These are phyloP conservation scores for Colletes latitarsis DNA, from an alignment of 1,140 invertebrate genomes.

Conservation along the genomic window DNA sequence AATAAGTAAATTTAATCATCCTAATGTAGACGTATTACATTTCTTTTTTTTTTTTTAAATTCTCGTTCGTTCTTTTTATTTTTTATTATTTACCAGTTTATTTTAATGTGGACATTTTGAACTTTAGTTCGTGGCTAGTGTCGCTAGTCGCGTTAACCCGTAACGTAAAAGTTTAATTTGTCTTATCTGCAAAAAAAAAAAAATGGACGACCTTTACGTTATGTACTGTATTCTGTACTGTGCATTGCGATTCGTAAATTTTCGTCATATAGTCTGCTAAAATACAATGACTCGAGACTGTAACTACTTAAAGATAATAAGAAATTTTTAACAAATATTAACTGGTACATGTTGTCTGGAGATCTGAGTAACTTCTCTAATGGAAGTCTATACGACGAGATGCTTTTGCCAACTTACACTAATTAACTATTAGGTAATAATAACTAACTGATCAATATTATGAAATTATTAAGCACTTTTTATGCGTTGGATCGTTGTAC, in stretches of 20 bases:
- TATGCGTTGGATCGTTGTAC: slow-evolving; percentile 71
- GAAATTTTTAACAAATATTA: slow-evolving; percentile 67
- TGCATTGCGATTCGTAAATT: slow-evolving; percentile 48
- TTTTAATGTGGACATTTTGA: slow-evolving; percentile 36
- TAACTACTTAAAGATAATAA: slow-evolving; percentile 68
- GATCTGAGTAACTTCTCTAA: slow-evolving; percentile 57
- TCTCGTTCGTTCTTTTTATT: slow-evolving; percentile 40
- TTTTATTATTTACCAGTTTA: slow-evolving; percentile 22
- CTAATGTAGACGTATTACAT: not conserved
- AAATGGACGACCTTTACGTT: slow-evolving; percentile 33
- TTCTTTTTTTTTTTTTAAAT: not conserved
- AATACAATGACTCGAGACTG: slow-evolving; percentile 69
- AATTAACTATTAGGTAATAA: slow-evolving; percentile 70
- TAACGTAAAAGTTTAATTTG: slow-evolving; percentile 9
- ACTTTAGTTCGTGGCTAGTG: not conserved
- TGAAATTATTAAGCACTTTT: slow-evolving; percentile 67
- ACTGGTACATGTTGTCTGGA: slow-evolving; percentile 64
- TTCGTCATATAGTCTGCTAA: slow-evolving; percentile 52
- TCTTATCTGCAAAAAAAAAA: slow-evolving; percentile 6
- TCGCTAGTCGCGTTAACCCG: not conserved
- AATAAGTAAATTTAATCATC: not conserved
- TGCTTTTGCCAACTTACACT: slow-evolving; percentile 76
- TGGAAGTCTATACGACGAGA: slow-evolving; percentile 61
- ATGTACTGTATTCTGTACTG: slow-evolving; percentile 4
- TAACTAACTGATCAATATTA: slow-evolving; percentile 71